phyloP scores from a whole-genome alignment of 2,113 vertebrate genomes.

The Campylorhamphus procurvoides region DNA sequence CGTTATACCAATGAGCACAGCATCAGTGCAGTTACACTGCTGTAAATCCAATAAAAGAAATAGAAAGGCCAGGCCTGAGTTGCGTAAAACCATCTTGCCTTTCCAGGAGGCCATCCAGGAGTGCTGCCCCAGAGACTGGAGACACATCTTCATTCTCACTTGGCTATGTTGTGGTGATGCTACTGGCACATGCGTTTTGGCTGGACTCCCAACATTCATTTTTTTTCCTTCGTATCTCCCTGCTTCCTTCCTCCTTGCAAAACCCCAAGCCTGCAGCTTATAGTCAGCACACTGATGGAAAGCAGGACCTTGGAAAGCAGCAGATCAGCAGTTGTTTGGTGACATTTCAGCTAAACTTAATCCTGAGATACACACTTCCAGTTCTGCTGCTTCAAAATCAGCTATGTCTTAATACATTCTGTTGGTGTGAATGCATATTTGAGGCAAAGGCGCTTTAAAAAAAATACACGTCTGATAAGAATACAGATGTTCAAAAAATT shows the following conservation, averaged over 20 bases:
- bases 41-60: neutral
- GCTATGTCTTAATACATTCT: neutral
- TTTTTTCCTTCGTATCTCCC: neutral
- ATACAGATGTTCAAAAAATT: neutral
- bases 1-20: rapidly evolving
- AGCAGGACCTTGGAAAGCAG: conserved; percentile 10
- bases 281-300: rapidly evolving
- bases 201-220: neutral
- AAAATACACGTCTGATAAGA: neutral
- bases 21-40: neutral
- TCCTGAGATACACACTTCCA: neutral
- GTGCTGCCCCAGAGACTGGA: neutral
- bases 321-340: neutral
- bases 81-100: neutral
- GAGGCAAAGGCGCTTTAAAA: neutral
- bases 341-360: neutral
- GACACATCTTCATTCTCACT: neutral
- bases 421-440: rapidly evolving
- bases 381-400: neutral
- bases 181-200: neutral
- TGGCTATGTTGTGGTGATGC: neutral
- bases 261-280: rapidly evolving
- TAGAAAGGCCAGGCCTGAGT: neutral
- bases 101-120: neutral
- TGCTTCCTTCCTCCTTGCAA: neutral